Evolutionary conservation across 2,797 vertebrate genomes (phyloP).

Genomic region (Decapterus maruadsi): DNA sequence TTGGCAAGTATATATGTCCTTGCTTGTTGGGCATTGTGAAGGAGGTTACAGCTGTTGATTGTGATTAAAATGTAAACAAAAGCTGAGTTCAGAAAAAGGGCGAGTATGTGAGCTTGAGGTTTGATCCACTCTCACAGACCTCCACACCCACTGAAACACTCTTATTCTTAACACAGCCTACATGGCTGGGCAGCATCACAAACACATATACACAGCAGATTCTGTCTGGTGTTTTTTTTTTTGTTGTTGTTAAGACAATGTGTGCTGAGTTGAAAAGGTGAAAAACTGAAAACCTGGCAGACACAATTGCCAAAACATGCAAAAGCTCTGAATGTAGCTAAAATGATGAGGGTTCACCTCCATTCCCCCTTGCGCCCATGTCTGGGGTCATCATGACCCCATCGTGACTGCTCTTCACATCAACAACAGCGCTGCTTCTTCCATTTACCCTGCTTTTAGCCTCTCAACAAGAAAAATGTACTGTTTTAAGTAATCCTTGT

Average conservation of each 20-base stretch:
- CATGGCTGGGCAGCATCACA: conserved; percentile 26
- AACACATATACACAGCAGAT: background rate
- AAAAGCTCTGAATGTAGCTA: conserved; percentile 29
- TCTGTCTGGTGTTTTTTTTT: background rate
- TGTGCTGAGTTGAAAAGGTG: background rate
- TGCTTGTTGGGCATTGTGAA: conserved; percentile 85
- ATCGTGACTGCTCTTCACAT: conserved; percentile 68
- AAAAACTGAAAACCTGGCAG: background rate
- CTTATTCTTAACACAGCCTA: conserved; percentile 29
- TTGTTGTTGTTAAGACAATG: background rate
- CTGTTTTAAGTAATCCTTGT: conserved; percentile 92
- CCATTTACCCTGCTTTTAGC: conserved; percentile 84
- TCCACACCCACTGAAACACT: conserved; percentile 59
- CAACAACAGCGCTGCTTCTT: conserved; percentile 70
- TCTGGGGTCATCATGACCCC: conserved; percentile 68
- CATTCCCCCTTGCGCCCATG: conserved; percentile 41
- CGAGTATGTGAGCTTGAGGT: conserved; percentile 75
- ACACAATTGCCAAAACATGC: background rate
- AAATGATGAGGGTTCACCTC: conserved; percentile 47
- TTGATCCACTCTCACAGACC: conserved; percentile 59
- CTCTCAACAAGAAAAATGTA: conserved; percentile 88
- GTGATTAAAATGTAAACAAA: conserved; percentile 88
- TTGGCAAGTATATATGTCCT: conserved; percentile 85
- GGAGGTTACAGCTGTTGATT: conserved; percentile 86
- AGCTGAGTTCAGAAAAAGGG: conserved; percentile 80